These are phyloP conservation scores for Patagioenas fasciata DNA, from an alignment of 2,113 vertebrate species.

Conservation along the genomic window DNA sequence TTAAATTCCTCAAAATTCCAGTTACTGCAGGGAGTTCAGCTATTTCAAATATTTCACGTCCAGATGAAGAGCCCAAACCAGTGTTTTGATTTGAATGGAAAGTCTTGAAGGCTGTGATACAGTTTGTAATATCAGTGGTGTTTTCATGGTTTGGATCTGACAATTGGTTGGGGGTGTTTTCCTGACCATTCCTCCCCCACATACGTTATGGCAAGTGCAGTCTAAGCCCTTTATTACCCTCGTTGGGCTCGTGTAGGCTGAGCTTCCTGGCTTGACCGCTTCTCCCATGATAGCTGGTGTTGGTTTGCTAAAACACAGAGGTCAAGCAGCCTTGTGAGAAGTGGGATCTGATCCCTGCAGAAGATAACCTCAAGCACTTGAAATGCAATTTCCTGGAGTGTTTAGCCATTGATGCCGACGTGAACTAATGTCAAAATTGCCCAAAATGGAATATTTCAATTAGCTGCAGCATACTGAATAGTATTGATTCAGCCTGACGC, in stretches of 20 bases:
- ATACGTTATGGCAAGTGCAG: background rate
- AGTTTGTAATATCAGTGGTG: background rate
- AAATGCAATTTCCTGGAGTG: background rate
- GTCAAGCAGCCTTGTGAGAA: background rate
- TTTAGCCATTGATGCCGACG: background rate
- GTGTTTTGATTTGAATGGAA: background rate
- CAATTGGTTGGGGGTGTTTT: too few species aligned
- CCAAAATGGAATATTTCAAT: conserved; percentile 12
- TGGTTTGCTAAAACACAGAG: background rate
- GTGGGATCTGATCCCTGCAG: background rate
- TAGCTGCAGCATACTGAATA: background rate
- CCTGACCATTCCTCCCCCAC: accelerated
- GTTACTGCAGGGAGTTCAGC: background rate
- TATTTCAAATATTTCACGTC: background rate
- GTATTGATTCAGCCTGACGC: conserved; percentile 1
- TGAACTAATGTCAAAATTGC: conserved; percentile 18
- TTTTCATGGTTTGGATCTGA: background rate
- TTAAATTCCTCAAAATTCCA: background rate
- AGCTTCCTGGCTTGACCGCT: background rate
- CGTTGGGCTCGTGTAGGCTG: background rate
- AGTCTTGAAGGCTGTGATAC: background rate
- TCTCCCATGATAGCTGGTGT: background rate
- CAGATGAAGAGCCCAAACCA: background rate
- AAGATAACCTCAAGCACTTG: background rate
- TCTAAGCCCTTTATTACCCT: background rate